Base-by-base conservation (phyloP, 2,113 vertebrate species). In the Motacilla alba region DNA sequence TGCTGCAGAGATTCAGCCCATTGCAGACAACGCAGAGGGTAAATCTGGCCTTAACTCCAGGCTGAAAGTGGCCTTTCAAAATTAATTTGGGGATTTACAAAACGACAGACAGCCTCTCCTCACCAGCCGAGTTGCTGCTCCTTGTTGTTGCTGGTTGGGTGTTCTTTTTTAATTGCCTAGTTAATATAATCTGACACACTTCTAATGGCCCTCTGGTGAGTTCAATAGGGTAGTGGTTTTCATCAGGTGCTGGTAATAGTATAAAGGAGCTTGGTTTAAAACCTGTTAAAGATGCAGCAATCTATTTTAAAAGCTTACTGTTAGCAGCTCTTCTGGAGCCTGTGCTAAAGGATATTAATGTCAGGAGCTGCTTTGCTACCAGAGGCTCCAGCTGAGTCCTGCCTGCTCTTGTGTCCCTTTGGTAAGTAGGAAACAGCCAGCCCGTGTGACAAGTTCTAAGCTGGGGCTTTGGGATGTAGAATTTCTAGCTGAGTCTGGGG, bases 31-130 rank as follows among this genome's bases (percentile, higher is more conserved):
- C 3, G 1, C 78, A 89, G 91, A 94, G 95, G 90, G 64, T 94
- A 94, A 95, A 97, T 94, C 94, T 96, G 97, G 95, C 94, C 96
- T 97, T 97, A 97, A 97, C 97, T 97, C 89, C 88, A 49, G 97
- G 96, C 95, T 97, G 96, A 94, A 97, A 95, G 89, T 96, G 91
- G 95, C 93, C 96, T 97, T 98, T 97, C 93, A 91, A 96, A 97
- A 96, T 92, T 96, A 95, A 97, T 96, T 96, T 97, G 94, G 91
- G 81, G 94, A 95, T 97, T 96, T 95, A 84, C 80, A 79, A 95
- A 87, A 86, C 41, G 87, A 93, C 93, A 97, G 95, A 85, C 90
- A 91, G 90, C 81, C 83, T 96, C 87, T 91, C 89, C 93, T 95
- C 79, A 27, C 74, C 23, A 39, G 20, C 55, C 1, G 72, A 90